Evolutionary conservation across 2,113 vertebrate species (phyloP), one percentile per base, ranked within the genome.

Genomic region (Oreochromis aureus): DNA sequence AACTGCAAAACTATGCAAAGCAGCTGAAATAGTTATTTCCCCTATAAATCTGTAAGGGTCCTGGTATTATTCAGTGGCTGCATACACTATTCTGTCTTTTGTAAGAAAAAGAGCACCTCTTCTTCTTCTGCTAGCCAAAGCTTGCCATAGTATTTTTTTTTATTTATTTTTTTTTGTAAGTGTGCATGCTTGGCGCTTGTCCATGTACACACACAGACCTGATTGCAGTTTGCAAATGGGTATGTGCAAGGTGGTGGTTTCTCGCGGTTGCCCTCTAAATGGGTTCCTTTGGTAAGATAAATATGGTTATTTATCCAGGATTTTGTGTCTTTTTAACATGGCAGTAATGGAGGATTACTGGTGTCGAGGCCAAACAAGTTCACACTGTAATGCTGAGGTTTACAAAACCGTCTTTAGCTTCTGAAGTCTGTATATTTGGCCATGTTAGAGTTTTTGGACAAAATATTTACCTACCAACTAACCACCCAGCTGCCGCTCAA

Each of bases 131-230:
- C 44, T 19, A 12, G 44, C 15, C 22, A 48, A 2, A 73, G 41
- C 41, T 18, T 0, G 0, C n/a, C 36, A 2, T n/a, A 18, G 15
- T n/a, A 5, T 61, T 11, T 30, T 30, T 32, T 10, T 12, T n/a
- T n/a, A n/a, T n/a, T n/a, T n/a, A n/a, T 0, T 11, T 13, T 66
- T 13, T 24, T 24, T 24, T 3, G 22, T 30, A 76, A 22, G 69
- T 73, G 15, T 5, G 69, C 69, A 7, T 76, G 41, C 22, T 27
- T 46, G 22, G 41, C 22, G 10, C 22, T 51, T 51, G 71, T 76
- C 44, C 44, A 32, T 2, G 44, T 78, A 13, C 73, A 51, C 71
- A 76, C 71, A 76, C 5, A 71, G 39, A 0, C 39, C 39, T 24
- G 66, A 44, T 71, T 71, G n/a, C 66, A 71, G 66, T 15, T 71